Evolutionary conservation across 2,888 invertebrate species (phyloP).

Genomic region (Xiphydria camelus): DNA sequence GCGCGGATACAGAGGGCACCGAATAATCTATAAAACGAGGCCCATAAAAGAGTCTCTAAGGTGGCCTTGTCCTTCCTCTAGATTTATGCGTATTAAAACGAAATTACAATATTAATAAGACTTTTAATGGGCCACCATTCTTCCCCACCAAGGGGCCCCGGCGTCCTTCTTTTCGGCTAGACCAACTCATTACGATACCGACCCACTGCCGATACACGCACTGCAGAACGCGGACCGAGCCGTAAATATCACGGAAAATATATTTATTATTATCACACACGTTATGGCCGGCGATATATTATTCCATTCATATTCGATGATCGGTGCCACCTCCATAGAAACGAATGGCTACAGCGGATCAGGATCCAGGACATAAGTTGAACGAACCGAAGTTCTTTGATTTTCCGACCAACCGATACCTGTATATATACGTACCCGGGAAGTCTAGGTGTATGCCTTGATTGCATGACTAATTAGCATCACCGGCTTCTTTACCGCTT

Average conservation of each 20-base stretch:
- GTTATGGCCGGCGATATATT: conserved; percentile 19
- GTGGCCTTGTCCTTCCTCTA: conserved; percentile 45
- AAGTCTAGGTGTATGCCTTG: too few relatives aligned
- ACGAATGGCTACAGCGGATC: too few relatives aligned
- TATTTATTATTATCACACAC: conserved; percentile 27
- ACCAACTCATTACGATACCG: conserved; percentile 27
- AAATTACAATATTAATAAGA: conserved; percentile 51
- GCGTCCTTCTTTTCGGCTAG: conserved; percentile 16
- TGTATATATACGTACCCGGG: too few relatives aligned
- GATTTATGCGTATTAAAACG: conserved; percentile 49
- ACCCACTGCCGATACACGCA: conserved; percentile 8
- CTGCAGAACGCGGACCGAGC: conserved; percentile 13
- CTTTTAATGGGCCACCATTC: conserved; percentile 32
- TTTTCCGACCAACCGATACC: too few relatives aligned
- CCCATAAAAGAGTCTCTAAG: conserved; percentile 30
- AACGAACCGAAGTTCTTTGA: too few relatives aligned
- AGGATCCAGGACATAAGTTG: too few relatives aligned
- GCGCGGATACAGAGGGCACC: too few relatives aligned
- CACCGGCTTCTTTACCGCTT: too few relatives aligned
- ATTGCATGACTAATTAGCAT: too few relatives aligned
- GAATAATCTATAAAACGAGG: conserved; percentile 22
- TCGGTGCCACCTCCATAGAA: conserved; percentile 1
- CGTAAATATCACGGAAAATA: conserved; percentile 32
- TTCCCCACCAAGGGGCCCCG: conserved; percentile 14
- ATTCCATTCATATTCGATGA: conserved; percentile 3